phyloP scores from a whole-genome alignment of 2,113 vertebrate genomes.

The Trematocara zebra region DNA sequence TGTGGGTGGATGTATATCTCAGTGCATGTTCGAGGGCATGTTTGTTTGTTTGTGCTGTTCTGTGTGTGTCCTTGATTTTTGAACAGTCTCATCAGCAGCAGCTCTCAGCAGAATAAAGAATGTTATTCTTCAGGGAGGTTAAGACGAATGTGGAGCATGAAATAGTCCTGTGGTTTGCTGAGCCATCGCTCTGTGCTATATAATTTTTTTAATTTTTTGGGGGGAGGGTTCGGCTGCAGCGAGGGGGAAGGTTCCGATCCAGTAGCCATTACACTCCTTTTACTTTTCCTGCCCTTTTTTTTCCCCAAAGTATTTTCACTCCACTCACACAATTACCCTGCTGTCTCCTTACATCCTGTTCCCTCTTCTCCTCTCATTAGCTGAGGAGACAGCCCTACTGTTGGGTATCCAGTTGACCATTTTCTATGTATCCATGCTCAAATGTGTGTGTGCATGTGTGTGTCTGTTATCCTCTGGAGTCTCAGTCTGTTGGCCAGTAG shows the following conservation, averaged over 20 bases:
- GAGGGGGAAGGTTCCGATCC: not conserved
- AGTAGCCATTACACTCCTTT: conserved; percentile 2
- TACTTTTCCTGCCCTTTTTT: not conserved
- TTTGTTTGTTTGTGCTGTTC: not conserved
- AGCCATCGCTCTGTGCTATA: not conserved
- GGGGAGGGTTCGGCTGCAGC: not conserved
- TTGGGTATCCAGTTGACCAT: conserved; percentile 5
- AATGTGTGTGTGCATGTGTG: not conserved
- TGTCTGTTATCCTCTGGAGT: not conserved
- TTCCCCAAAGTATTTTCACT: not conserved
- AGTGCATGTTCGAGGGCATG: not conserved
- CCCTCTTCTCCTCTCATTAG: conserved; percentile 48
- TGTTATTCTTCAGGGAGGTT: not conserved
- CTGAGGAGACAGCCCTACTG: conserved; percentile 2
- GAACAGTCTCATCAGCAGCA: not conserved
- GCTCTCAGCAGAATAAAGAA: conserved; percentile 21
- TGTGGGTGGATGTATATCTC: not conserved
- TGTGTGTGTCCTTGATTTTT: conserved; percentile 24
- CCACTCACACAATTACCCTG: conserved; percentile 18
- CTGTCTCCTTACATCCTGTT: conserved; percentile 7
- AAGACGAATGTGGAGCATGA: not conserved
- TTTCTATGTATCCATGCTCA: not conserved
- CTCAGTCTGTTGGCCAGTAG: conserved; percentile 20
- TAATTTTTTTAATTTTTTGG: accelerated
- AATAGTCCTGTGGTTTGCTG: not conserved